Conservation (phyloP, 1,140 invertebrate genomes). For the Asbolus verrucosus region DNA sequence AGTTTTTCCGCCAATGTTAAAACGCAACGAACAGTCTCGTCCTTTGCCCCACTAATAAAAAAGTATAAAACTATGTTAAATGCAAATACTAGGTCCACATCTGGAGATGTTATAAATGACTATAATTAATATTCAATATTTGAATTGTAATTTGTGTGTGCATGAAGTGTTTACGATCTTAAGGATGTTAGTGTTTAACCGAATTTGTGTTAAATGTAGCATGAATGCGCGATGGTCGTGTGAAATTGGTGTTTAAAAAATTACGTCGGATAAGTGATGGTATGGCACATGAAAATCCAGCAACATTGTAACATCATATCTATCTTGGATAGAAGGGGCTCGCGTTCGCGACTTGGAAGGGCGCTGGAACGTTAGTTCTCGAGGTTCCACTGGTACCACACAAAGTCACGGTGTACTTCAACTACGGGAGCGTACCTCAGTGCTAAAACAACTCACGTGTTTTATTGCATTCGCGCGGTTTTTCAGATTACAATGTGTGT, state of each 20-base stretch:
- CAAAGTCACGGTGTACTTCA: constrained; percentile 34
- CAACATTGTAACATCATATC: constrained; percentile 38
- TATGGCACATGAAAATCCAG: constrained; percentile 37
- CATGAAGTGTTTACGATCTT: too few relatives aligned
- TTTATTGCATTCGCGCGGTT: constrained; percentile 42
- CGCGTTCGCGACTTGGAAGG: constrained; percentile 37
- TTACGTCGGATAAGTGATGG: neutral
- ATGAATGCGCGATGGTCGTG: neutral
- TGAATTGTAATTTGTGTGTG: too few relatives aligned
- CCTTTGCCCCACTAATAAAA: too few relatives aligned
- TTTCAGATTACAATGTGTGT: constrained; percentile 46
- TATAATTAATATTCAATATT: too few relatives aligned
- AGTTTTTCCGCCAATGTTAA: too few relatives aligned
- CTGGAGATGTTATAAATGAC: too few relatives aligned
- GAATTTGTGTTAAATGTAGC: too few relatives aligned
- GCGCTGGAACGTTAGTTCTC: constrained; percentile 38
- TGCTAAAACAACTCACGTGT: constrained; percentile 32
- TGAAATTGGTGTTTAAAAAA: neutral
- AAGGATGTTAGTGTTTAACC: too few relatives aligned
- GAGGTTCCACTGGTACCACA: constrained; percentile 36
- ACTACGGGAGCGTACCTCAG: constrained; percentile 23
- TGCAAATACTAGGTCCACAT: too few relatives aligned
- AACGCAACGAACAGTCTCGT: too few relatives aligned
- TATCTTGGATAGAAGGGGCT: constrained; percentile 43
- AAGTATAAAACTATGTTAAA: too few relatives aligned